Base-by-base conservation (phyloP, 1,140 invertebrate species). In the Cataglyphis hispanica region DNA sequence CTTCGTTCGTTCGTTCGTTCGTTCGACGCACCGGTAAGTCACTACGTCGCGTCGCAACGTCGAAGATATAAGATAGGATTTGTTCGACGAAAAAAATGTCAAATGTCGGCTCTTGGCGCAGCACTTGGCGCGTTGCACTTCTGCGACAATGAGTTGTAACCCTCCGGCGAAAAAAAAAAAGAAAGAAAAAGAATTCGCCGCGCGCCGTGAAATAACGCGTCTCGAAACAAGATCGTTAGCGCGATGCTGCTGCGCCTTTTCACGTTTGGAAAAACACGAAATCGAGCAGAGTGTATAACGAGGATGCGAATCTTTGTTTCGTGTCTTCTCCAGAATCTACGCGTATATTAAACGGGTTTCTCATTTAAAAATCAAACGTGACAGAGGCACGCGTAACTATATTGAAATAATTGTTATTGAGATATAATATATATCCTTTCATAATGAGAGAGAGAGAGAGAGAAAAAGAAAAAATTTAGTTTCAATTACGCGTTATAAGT, bases 211-310 rank as follows among this genome's bases (percentile, higher is more conserved):
- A 83, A 60, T 72, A 43, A 13, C 40, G 78, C 53, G 37, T 83
- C 66, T 83, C 60, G 78, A 61, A 83, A 83, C 67, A 58, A 46
- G 22, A 72, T 83, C 66, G 66, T 83, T 72, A 72, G 34, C 66
- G 25, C 66, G 25, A 1, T 25, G 61, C 34, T 25, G 11, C 37
- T 10, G 56, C 25, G 25, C 31, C 27, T 27, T n/a, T 11, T 22
- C 53, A 25, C 8, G 43, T 7, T 50, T 50, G 13, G 46, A 4
- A 37, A 34, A 50, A 56, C 58, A 16, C 58, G 74, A 53, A 78
- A 78, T 34, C 34, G 50, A 1, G 70, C 43, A 7, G 19, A 61
- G 16, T 16, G 11, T 22, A 19, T 34, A 11, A 40, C 19, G 11
- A 6, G 5, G 43, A 72, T 61, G 67, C 43, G 31, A 83, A 60